These are phyloP conservation scores for Festucalex cinctus DNA, from an alignment of 2,113 vertebrate species.

Conservation along the genomic window DNA sequence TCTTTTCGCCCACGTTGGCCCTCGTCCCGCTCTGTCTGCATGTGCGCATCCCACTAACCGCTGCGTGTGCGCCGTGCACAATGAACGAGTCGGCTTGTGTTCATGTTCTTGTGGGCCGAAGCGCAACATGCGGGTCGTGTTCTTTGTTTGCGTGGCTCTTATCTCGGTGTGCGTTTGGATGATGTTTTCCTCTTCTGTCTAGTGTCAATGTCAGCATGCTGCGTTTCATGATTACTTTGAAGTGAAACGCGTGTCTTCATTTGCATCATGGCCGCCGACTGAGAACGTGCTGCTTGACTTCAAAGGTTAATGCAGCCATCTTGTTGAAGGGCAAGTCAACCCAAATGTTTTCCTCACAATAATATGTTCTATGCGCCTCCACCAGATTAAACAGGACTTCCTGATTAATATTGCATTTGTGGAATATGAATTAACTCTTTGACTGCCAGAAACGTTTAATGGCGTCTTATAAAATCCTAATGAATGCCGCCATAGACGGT, in stretches of 20 bases:
- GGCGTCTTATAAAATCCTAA: too few species aligned
- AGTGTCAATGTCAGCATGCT: not conserved
- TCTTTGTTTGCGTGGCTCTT: constrained; percentile 9
- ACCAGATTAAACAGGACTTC: too few species aligned
- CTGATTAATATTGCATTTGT: too few species aligned
- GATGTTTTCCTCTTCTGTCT: not conserved
- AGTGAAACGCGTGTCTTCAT: constrained; percentile 31
- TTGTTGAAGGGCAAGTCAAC: constrained; percentile 19
- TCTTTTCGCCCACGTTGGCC: constrained; percentile 32
- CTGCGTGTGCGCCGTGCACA: constrained; percentile 30
- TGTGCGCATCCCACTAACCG: constrained; percentile 40
- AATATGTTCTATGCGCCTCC: too few species aligned
- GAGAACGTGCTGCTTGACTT: constrained; percentile 52
- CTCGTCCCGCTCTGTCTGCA: constrained; percentile 13
- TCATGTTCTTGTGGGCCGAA: constrained; percentile 29
- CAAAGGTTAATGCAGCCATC: constrained; percentile 63
- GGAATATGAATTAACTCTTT: too few species aligned
- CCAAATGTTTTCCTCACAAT: too few species aligned
- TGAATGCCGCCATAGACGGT: too few species aligned
- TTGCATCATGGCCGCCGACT: constrained; percentile 47
- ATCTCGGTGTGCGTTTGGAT: constrained; percentile 18
- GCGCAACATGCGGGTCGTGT: constrained; percentile 12
- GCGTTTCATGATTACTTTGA: constrained; percentile 15
- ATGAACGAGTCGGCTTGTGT: constrained; percentile 20
- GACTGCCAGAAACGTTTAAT: too few species aligned